phyloP scores from a whole-genome alignment of 2,888 invertebrate genomes.

The Archaeoteleia sp. region DNA sequence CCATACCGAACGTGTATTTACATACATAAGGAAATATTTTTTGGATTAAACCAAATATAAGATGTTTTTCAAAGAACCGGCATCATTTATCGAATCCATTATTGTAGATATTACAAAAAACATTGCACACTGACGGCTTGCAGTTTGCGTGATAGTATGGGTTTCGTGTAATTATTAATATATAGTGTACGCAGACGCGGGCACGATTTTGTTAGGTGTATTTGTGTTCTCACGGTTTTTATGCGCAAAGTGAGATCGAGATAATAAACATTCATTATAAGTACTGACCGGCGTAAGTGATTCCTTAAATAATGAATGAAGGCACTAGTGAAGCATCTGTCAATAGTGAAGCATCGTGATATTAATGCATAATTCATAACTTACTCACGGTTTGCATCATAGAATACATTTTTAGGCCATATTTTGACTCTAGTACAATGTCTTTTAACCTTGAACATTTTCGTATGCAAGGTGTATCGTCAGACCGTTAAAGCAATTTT shows the following conservation, averaged over 20 bases:
- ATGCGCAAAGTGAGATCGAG: slow-evolving; percentile 13
- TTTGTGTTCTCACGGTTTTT: slow-evolving; percentile 38
- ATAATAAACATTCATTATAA: slow-evolving; percentile 3
- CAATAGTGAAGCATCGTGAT: no score
- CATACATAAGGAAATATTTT: slow-evolving; percentile 12
- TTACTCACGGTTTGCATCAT: no score
- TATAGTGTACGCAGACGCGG: slow-evolving; percentile 23
- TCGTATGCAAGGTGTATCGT: no score
- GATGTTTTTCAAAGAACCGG: slow-evolving; percentile 8
- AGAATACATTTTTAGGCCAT: no score
- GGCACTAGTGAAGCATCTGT: slow-evolving; percentile 26
- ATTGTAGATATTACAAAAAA: slow-evolving; percentile 49
- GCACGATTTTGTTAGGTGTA: slow-evolving; percentile 47
- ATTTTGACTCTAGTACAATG: no score
- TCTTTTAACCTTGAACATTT: no score
- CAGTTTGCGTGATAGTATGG: slow-evolving; percentile 50
- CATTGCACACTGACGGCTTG: slow-evolving; percentile 48
- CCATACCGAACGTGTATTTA: slow-evolving; percentile 13
- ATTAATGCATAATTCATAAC: no score
- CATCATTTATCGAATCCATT: slow-evolving; percentile 19
- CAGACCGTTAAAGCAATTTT: no score
- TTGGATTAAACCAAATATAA: slow-evolving; percentile 30
- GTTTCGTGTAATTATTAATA: slow-evolving; percentile 50
- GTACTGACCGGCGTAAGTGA: no score
- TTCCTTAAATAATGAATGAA: slow-evolving; percentile 21